Conservation (phyloP, 1,140 invertebrate species). For the Monochamus saltuarius region DNA sequence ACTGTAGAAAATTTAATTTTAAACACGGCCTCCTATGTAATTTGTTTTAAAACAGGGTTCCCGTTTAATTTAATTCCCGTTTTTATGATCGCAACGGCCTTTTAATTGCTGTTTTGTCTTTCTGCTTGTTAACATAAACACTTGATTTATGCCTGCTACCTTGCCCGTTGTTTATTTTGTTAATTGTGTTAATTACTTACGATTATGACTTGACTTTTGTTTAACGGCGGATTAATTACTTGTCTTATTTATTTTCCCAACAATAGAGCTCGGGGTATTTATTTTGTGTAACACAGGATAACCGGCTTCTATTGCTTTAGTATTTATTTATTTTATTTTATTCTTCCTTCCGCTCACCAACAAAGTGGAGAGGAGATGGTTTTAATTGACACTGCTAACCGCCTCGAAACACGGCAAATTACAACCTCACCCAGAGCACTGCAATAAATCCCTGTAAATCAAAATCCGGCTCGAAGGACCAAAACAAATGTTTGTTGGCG, state of each 20-base stretch:
- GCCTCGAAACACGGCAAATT: too few species aligned
- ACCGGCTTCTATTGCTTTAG: too few species aligned
- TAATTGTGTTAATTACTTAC: conserved; percentile 8
- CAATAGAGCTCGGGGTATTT: conserved; percentile 7
- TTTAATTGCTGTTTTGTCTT: conserved; percentile 16
- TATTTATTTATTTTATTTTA: too few species aligned
- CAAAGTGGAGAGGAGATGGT: too few species aligned
- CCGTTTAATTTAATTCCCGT: conserved; percentile 1
- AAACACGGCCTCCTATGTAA: conserved; percentile 8
- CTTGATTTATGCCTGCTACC: conserved; percentile 13
- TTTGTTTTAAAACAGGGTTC: conserved; percentile 1
- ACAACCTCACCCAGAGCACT: too few species aligned
- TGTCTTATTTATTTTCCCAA: conserved; percentile 8
- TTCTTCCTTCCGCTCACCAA: too few species aligned
- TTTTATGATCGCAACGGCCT: conserved; percentile 11
- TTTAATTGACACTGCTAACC: too few species aligned
- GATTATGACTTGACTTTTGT: conserved; percentile 3
- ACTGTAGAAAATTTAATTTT: conserved; percentile 10
- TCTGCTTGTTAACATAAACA: conserved; percentile 8
- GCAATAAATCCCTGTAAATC: too few species aligned
- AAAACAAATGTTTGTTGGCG: too few species aligned
- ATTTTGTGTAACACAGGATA: conserved; percentile 1
- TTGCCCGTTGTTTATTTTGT: conserved; percentile 12
- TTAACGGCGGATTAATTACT: conserved; percentile 12
- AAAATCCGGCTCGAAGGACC: too few species aligned